Conservation (phyloP, 2,113 vertebrate genomes). For the Parus major region DNA sequence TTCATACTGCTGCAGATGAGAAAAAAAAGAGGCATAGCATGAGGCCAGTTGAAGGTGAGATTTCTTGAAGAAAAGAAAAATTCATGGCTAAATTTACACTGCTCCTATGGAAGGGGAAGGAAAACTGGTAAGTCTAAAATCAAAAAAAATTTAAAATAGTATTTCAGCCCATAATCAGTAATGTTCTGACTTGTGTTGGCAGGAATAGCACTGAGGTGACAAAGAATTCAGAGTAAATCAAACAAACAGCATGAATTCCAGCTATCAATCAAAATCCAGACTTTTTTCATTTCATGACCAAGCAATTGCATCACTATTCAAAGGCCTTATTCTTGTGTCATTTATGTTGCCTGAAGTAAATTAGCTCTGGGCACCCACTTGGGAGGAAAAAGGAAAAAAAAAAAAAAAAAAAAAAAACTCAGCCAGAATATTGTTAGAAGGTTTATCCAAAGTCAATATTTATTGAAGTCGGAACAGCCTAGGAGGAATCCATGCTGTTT, state of each 20-base stretch:
- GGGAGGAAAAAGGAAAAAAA: not conserved
- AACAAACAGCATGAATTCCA: not conserved
- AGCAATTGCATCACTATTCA: conserved; percentile 26
- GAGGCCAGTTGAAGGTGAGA: not conserved
- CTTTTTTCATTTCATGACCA: conserved; percentile 22
- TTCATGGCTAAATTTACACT: not conserved
- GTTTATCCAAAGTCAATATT: conserved; percentile 65
- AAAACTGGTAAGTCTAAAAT: not conserved
- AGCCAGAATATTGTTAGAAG: conserved; percentile 25
- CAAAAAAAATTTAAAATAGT: not conserved
- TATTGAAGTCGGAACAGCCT: not conserved
- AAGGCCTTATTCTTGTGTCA: conserved; percentile 34
- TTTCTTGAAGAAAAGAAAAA: not conserved
- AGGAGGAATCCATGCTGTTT: conserved; percentile 30
- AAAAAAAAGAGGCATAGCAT: not conserved
- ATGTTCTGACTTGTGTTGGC: not conserved
- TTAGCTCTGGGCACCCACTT: conserved; percentile 6
- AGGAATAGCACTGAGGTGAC: conserved; percentile 16
- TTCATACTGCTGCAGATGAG: not conserved
- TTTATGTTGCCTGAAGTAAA: conserved; percentile 35
- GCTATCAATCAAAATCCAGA: not conserved
- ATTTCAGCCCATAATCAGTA: not conserved
- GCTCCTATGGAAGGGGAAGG: not conserved
- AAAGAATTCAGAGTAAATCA: not conserved
- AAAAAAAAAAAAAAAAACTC: not conserved